Base-by-base conservation (phyloP, 2,113 vertebrate genomes). In the Pollachius pollachius region DNA sequence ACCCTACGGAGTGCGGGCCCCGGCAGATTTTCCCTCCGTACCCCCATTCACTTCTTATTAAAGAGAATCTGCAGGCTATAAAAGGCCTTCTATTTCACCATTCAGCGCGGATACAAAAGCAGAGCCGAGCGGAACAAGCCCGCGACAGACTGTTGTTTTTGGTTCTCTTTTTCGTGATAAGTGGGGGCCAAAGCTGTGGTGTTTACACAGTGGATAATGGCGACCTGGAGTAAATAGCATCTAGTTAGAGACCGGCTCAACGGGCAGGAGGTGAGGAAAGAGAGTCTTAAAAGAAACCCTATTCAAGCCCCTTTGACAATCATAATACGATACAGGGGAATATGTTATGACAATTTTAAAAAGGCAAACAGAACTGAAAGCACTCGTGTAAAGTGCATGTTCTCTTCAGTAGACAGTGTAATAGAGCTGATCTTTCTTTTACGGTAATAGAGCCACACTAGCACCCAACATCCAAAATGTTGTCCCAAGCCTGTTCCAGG, bases 21-120 rank as follows among this genome's bases (percentile, higher is more conserved):
- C 16, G 61, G 18, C 61, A 27, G 52, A 56, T 52, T 68, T 65
- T 61, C 25, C 30, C 13, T 17, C 56, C 41, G 37, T 48, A n/a
- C 54, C 54, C 41, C 54, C 54, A 1, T 30, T 63, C 15, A 52
- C 15, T 82, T 61, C 52, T 41, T 75, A 74, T 75, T 58, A 77
- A 69, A 68, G 65, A 63, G 30, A 68, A 66, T 67, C 16, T 23
- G 15, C 18, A 52, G 37, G 16, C 41, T 19, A 69, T 60, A 48
- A 72, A 66, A 64, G 59, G 59, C 52, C 37, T 56, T 57, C 34
- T 34, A 52, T 70, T 72, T 73, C 23, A 21, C 63, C 52, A 73
- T 75, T 78, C 56, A 67, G 68, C 72, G 54, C 19, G 27, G 27
- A 41, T 30, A 76, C 65, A 71, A 73, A 70, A 73, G 69, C 37